Conservation (phyloP, 2,113 vertebrate species). For the Lamprologus ornatipinnis region DNA sequence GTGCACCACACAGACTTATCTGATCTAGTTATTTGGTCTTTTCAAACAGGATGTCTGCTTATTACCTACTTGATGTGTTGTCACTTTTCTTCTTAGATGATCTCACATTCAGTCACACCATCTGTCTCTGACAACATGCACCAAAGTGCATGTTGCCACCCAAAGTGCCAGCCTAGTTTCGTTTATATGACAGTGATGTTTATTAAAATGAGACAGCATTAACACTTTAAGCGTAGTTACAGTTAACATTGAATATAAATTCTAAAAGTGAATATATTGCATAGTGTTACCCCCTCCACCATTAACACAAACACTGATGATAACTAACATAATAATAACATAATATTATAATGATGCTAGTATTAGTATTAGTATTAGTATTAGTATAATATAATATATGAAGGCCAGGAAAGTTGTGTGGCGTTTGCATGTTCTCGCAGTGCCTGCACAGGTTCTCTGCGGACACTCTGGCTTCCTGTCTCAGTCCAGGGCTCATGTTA, state of each 20-base stretch:
- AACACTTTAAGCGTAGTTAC: rapidly evolving
- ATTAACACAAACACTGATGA: background rate
- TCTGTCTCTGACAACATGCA: rapidly evolving
- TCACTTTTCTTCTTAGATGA: background rate
- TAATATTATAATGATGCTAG: background rate
- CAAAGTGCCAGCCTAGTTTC: background rate
- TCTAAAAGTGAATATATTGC: background rate
- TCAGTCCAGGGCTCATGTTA: background rate
- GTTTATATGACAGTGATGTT: background rate
- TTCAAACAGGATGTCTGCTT: background rate
- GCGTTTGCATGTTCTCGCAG: background rate
- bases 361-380: background rate
- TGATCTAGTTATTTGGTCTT: background rate
- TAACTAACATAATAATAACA: background rate
- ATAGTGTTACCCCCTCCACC: background rate
- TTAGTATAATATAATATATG: background rate
- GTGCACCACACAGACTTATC: background rate
- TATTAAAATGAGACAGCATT: background rate
- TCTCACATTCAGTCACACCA: background rate
- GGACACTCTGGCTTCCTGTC: background rate
- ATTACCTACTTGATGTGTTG: background rate
- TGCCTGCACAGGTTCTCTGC: rapidly evolving
- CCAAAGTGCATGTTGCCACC: background rate
- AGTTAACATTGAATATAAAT: background rate
- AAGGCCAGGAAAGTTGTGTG: background rate